Evolutionary conservation across 2,113 vertebrate genomes (phyloP).

Genomic region (Cynocephalus volans): DNA sequence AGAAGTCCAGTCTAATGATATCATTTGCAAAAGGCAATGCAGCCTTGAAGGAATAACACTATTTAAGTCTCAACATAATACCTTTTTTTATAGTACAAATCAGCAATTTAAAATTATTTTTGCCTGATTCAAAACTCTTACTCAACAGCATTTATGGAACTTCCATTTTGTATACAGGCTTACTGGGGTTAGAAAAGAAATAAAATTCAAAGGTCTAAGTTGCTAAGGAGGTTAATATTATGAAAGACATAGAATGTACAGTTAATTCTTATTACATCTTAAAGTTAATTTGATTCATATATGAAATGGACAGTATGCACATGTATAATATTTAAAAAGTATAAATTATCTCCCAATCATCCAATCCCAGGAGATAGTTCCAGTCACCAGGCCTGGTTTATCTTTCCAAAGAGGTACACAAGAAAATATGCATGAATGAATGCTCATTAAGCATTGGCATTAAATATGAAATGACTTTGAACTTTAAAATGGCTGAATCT

Average conservation of each 20-base stretch:
- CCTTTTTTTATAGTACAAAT: not conserved
- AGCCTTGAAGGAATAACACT: conserved; percentile 4
- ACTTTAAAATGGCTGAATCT: not conserved
- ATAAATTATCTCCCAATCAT: not conserved
- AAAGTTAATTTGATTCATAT: conserved; percentile 41
- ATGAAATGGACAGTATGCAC: not conserved
- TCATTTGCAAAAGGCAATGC: not conserved
- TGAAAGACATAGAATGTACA: not conserved
- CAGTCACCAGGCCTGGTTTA: not conserved
- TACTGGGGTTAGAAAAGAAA: not conserved
- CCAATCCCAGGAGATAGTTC: not conserved
- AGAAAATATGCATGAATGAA: not conserved
- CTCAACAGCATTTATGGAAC: not conserved
- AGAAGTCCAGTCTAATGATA: conserved; percentile 16
- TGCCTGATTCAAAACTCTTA: conserved; percentile 42
- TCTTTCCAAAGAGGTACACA: not conserved
- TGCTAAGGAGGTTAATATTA: not conserved
- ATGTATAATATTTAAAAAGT: not conserved
- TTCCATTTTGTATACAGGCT: not conserved
- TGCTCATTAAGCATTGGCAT: not conserved
- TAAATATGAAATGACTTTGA: conserved; percentile 14
- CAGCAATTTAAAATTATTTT: conserved; percentile 18
- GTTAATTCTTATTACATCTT: not conserved
- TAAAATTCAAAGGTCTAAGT: not conserved
- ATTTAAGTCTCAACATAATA: conserved; percentile 28